Percentiles rank a stretch among this genome's conserved stretches.
phyloP scores from a whole-genome alignment of 2,113 vertebrate species.

The Megaceryle torquata region DNA sequence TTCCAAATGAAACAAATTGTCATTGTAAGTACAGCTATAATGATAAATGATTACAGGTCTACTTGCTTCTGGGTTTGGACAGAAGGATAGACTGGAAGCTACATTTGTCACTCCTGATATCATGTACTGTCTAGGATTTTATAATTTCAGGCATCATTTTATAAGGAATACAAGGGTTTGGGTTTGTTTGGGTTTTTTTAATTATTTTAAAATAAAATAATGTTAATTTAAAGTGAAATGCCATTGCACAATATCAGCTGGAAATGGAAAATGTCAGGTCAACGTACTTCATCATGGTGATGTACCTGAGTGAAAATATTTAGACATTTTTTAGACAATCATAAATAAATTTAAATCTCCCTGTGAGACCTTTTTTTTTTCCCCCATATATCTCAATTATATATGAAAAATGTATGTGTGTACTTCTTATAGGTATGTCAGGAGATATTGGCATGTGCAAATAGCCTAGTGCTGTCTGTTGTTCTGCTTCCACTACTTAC shows the following conservation, averaged over 20 bases:
- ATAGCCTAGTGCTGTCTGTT: neutral
- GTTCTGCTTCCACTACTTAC: neutral
- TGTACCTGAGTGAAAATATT: neutral
- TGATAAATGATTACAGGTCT: neutral
- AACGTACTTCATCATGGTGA: neutral
- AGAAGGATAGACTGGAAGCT: neutral
- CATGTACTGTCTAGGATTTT: neutral
- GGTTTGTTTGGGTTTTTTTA: too few species aligned
- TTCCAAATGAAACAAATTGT: neutral
- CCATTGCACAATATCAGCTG: neutral
- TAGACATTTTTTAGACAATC: neutral
- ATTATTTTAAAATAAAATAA: neutral
- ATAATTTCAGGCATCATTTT: neutral
- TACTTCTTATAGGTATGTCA: neutral
- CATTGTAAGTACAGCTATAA: neutral
- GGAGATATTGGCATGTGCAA: neutral
- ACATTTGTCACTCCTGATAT: neutral
- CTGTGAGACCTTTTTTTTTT: neutral
- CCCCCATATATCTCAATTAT: neutral
- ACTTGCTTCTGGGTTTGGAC: neutral
- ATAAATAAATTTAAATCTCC: neutral
- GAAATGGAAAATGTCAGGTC: neutral
- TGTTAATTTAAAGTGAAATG: neutral
- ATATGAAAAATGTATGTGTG: neutral
- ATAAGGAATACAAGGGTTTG: neutral